A percentile compares a stretch with the other conserved stretches of the same genome.
These are phyloP conservation scores for Poecilia wingei DNA, from an alignment of 2,797 vertebrate species.

Conservation along the genomic window DNA sequence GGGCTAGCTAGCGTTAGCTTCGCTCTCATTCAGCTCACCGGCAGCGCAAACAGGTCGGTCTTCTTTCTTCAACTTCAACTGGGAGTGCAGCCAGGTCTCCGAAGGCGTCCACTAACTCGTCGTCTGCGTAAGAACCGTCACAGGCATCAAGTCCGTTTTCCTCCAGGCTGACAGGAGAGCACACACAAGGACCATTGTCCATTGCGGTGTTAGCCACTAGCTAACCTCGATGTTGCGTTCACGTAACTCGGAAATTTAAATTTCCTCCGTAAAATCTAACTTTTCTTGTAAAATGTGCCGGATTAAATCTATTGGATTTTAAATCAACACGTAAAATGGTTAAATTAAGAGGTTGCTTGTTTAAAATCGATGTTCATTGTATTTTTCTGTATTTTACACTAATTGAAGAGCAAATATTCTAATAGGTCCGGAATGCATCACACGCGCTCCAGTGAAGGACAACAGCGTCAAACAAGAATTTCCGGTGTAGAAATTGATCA, in stretches of 20 bases:
- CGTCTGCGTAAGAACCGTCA: conserved; percentile 40
- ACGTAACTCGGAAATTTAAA: background rate
- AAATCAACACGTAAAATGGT: background rate
- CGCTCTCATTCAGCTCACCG: conserved; percentile 80
- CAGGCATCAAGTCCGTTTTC: conserved; percentile 26
- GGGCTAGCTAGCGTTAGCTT: conserved; percentile 62
- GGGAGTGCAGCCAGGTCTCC: conserved; percentile 87
- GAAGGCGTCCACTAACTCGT: conserved; percentile 72
- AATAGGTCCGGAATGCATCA: background rate
- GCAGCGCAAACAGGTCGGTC: conserved; percentile 89
- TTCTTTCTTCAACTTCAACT: conserved; percentile 84
- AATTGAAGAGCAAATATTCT: background rate
- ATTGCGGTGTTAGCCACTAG: conserved; percentile 55
- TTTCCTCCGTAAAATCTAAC: rapidly evolving
- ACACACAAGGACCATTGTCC: conserved; percentile 52
- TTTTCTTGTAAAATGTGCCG: background rate
- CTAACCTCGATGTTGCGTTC: conserved; percentile 31
- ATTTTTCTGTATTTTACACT: background rate
- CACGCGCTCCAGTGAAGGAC: background rate
- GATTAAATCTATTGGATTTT: background rate
- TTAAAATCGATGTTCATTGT: background rate
- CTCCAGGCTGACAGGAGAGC: conserved; percentile 23
- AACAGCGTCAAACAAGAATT: background rate
- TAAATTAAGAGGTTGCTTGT: background rate
- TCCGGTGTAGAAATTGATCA: conserved; percentile 23